Evolutionary conservation across 92 coral and sea anemone species (phyloP).

Genomic region (Desmophyllum pertusum): DNA sequence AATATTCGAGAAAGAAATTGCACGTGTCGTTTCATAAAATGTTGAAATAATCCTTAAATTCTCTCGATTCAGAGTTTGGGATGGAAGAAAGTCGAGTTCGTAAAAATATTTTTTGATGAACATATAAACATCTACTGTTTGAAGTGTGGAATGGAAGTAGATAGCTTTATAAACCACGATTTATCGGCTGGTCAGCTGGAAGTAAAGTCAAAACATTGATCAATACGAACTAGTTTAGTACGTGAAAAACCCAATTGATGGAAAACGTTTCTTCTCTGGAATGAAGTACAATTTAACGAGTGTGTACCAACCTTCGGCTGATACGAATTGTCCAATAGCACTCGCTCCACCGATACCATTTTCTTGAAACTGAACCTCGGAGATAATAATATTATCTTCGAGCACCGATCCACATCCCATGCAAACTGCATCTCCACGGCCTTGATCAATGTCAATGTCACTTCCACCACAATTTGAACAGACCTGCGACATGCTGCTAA

Average conservation of each 20-base stretch:
- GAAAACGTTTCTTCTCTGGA: background rate
- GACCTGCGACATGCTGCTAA: constrained; percentile 84
- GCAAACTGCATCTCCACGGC: constrained; percentile 98
- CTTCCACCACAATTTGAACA: constrained; percentile 99
- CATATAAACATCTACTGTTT: background rate
- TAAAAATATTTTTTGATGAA: background rate
- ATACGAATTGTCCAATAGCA: constrained; percentile 97
- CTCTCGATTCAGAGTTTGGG: background rate
- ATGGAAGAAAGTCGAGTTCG: background rate
- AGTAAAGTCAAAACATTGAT: too few relatives aligned
- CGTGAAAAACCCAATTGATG: too few relatives aligned
- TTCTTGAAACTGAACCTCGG: constrained; percentile 97
- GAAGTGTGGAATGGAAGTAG: background rate
- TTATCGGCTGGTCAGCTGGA: too few relatives aligned
- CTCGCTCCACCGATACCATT: constrained; percentile 95
- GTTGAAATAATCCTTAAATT: background rate
- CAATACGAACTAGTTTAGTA: too few relatives aligned
- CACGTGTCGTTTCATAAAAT: constrained; percentile 1
- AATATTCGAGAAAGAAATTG: background rate
- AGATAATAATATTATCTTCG: constrained; percentile 93
- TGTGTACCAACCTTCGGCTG: constrained; percentile 80
- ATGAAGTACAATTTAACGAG: background rate
- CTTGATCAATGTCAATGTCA: constrained; percentile 91
- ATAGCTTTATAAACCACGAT: too few relatives aligned
- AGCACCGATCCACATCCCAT: constrained; percentile 96